phyloP scores from a whole-genome alignment of 2,797 vertebrate genomes.

The Sebastiscus tertius region DNA sequence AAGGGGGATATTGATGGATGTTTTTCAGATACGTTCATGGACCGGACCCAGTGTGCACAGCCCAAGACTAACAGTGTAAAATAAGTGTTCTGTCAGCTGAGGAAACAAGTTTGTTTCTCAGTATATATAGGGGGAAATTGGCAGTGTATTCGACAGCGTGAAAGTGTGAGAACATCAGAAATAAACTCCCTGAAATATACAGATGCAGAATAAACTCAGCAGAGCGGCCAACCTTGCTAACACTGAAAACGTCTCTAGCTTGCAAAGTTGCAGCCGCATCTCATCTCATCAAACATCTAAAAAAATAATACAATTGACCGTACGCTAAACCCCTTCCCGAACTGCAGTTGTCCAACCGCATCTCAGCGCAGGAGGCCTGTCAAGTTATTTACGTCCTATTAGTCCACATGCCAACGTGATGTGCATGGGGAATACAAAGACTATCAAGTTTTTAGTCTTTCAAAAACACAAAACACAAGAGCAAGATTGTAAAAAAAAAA shows the following conservation, averaged over 20 bases:
- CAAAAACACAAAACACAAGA: neutral
- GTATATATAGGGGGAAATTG: neutral
- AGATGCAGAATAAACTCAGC: neutral
- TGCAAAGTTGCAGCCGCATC: neutral
- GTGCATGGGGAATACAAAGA: neutral
- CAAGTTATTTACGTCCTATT: neutral
- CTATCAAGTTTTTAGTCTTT: neutral
- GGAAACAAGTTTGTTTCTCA: conserved; percentile 1
- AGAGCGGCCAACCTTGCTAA: neutral
- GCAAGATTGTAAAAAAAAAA: too few species aligned
- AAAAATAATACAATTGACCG: neutral
- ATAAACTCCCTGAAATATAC: conserved; percentile 22
- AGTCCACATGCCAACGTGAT: neutral
- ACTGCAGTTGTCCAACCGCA: neutral
- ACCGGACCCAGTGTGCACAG: conserved; percentile 1
- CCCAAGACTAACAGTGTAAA: conserved; percentile 25
- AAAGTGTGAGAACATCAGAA: conserved; percentile 17
- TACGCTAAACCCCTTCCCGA: neutral
- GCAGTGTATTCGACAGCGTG: conserved; percentile 6
- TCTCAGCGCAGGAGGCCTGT: neutral
- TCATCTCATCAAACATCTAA: neutral
- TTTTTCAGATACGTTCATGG: conserved; percentile 4
- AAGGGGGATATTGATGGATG: neutral
- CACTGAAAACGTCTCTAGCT: neutral
- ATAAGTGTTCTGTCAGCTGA: conserved; percentile 23